Evolutionary conservation across 2,797 vertebrate species (phyloP).

Genomic region (Leptoclinus maculatus): DNA sequence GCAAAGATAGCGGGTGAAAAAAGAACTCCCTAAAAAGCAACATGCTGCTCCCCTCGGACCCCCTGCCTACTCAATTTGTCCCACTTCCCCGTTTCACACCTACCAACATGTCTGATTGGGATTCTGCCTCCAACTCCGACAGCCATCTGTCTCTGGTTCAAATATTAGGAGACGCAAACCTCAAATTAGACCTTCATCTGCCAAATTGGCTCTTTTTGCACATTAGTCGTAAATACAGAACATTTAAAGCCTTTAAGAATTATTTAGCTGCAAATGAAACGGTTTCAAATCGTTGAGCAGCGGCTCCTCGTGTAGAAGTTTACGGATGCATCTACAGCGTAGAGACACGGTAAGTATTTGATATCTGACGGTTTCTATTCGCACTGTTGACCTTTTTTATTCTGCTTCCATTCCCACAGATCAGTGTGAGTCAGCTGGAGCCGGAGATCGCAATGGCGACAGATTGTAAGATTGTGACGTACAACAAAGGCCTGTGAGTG

Average conservation of each 20-base stretch:
- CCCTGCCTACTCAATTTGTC: slow-evolving; percentile 80
- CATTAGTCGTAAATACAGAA: slow-evolving; percentile 72
- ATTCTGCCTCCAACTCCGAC: slow-evolving; percentile 73
- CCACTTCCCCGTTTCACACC: slow-evolving; percentile 86
- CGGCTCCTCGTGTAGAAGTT: neutral
- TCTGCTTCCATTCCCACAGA: slow-evolving; percentile 86
- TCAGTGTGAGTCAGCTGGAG: slow-evolving; percentile 88
- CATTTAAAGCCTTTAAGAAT: slow-evolving; percentile 69
- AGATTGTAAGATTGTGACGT: slow-evolving; percentile 86
- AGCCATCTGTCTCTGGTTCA: slow-evolving; percentile 88
- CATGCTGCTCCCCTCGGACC: slow-evolving; percentile 71
- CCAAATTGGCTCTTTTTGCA: slow-evolving; percentile 79
- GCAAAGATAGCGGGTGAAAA: slow-evolving; percentile 75
- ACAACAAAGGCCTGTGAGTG: slow-evolving; percentile 94
- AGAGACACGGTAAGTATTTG: neutral
- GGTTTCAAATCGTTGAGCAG: slow-evolving; percentile 30
- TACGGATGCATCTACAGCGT: neutral
- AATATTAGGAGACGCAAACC: slow-evolving; percentile 82
- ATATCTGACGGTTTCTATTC: slow-evolving; percentile 10
- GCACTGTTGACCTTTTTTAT: slow-evolving; percentile 38
- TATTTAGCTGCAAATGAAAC: slow-evolving; percentile 60
- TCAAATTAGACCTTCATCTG: slow-evolving; percentile 83
- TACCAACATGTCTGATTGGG: slow-evolving; percentile 85
- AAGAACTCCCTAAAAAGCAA: slow-evolving; percentile 75
- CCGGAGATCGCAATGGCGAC: slow-evolving; percentile 91